Base-by-base conservation (phyloP, 2,113 vertebrate genomes). In the Anguilla japonica region DNA sequence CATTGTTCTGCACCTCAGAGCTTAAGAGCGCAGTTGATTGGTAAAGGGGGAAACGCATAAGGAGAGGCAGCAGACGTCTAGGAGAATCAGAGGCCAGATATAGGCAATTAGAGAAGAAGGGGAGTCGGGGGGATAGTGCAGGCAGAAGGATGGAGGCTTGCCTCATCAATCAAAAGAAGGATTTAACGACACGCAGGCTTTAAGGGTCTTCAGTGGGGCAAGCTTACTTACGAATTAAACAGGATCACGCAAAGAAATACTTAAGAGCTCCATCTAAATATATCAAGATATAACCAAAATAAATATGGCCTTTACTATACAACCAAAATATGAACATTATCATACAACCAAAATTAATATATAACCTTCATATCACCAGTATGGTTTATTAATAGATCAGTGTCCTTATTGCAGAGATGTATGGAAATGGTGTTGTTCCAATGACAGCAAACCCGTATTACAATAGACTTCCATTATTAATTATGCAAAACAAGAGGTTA, bases 391-490 rank as follows among this genome's bases (percentile, higher is more conserved):
- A 22, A 22, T 67, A 22, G 60, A 60, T 60, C 56, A 26, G 8
- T 67, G 60, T 67, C 22, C 60, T 67, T 67, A 67, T 67, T 67
- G 18, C 3, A 67, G 56, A 60, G 20, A 26, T 22, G 26, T 63
- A 26, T 63, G 50, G 50, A 53, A 53, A 53, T 53, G 7, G 50
- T 53, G 50, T 53, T 53, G 50, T 53, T 53, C 50, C 7, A 53
- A 53, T 53, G 50, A 53, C 50, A 53, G 50, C 9, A 53, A 53
- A 53, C 7, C 50, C 50, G 11, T 53, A 14, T 53, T 53, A 46
- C 43, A 46, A 46, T 46, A 71, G 60, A 78, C 39, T 63, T 67
- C 41, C 14, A 63, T 84, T 34, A 84, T 75, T 84, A 53, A 75
- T 53, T 34, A 15, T 85, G 29, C 79, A 43, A 85, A 85, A 79